These are phyloP conservation scores for Toxostoma redivivum DNA, from an alignment of 2,113 vertebrate species.

Conservation along the genomic window DNA sequence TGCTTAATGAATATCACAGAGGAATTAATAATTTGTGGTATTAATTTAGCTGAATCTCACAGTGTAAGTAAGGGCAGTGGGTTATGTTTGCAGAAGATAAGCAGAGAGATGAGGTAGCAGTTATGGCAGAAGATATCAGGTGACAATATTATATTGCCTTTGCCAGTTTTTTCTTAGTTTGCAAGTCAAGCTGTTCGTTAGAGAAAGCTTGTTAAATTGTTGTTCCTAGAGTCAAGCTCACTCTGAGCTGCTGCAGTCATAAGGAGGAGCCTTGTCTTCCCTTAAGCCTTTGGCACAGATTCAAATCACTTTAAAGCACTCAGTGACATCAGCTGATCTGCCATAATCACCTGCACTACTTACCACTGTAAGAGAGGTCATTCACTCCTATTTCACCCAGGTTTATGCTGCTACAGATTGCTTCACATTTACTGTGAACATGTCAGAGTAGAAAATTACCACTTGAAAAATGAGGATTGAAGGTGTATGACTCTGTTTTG, in stretches of 20 bases:
- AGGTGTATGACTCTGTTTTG: background rate
- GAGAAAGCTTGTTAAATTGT: background rate
- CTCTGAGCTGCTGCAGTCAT: background rate
- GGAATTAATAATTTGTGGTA: background rate
- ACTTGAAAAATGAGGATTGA: background rate
- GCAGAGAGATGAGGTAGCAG: background rate
- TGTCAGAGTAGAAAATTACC: background rate
- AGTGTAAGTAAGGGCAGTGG: background rate
- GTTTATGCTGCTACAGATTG: background rate
- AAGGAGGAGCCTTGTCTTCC: background rate
- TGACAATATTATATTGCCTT: background rate
- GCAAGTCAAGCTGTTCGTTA: background rate
- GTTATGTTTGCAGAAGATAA: background rate
- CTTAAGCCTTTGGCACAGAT: background rate
- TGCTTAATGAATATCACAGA: background rate
- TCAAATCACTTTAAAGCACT: background rate
- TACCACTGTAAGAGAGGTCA: background rate
- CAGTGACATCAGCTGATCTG: background rate
- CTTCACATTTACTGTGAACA: background rate
- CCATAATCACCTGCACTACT: background rate
- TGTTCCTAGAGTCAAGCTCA: background rate
- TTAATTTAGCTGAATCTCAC: background rate
- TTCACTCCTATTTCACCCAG: background rate
- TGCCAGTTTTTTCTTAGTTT: background rate
- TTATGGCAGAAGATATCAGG: background rate